Conservation (phyloP, 2,888 invertebrate genomes). For the Perizoma flavofasciatum region DNA sequence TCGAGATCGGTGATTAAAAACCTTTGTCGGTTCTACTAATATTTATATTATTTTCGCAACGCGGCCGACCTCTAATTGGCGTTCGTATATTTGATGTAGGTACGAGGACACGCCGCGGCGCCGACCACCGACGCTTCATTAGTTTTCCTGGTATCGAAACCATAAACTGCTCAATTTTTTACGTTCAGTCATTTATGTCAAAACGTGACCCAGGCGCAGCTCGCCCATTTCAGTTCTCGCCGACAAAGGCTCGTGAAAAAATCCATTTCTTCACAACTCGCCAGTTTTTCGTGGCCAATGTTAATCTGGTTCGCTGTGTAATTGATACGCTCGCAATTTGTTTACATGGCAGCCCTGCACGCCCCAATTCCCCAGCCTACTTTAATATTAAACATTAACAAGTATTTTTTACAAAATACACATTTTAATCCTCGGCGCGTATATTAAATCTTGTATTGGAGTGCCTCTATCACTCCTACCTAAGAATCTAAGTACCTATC, state of each 20-base stretch:
- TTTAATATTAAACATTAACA: no score
- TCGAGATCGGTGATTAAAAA: constrained; percentile 82
- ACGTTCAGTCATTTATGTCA: constrained; percentile 65
- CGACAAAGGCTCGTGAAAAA: constrained; percentile 65
- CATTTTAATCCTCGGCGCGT: no score
- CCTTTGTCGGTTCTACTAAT: constrained; percentile 85
- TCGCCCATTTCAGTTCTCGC: constrained; percentile 39
- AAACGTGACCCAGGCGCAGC: constrained; percentile 63
- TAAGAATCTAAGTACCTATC: no score
- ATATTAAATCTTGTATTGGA: no score
- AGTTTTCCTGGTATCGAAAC: constrained; percentile 79
- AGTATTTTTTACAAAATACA: no score
- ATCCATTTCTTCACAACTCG: constrained; percentile 54
- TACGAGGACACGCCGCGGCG: constrained; percentile 57
- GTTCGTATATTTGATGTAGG: constrained; percentile 72
- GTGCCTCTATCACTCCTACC: no score
- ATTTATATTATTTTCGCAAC: constrained; percentile 82
- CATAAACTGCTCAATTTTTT: constrained; percentile 74
- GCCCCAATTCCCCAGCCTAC: no score
- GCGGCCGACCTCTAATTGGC: constrained; percentile 82
- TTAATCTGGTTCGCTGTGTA: no score
- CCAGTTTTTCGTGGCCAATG: constrained; percentile 31
- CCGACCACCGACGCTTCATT: constrained; percentile 77
- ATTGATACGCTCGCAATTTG: neutral
- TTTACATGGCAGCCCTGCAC: no score